These are phyloP conservation scores for Gambusia holbrooki DNA, from an alignment of 2,113 vertebrate genomes.

Conservation along the genomic window DNA sequence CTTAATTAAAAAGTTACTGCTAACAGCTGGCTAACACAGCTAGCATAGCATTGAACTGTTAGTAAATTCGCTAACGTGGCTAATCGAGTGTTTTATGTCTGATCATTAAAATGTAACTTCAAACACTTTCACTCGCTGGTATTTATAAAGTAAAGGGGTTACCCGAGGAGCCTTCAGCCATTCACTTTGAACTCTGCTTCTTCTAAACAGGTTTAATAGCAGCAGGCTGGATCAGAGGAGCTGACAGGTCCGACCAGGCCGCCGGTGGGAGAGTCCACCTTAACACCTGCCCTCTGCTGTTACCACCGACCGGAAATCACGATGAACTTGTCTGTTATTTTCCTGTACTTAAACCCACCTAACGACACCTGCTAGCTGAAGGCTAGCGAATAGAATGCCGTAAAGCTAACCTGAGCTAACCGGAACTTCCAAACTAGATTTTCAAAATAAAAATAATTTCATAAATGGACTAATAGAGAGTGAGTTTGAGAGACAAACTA, in stretches of 20 bases:
- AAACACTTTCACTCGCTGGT: neutral
- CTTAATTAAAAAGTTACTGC: neutral
- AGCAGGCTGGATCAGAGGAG: neutral
- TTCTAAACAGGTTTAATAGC: slow-evolving; percentile 20
- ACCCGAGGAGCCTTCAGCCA: slow-evolving; percentile 75
- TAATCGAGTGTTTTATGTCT: too few relatives aligned
- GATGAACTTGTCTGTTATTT: neutral
- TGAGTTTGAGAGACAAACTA: too few relatives aligned
- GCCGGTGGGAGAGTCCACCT: too few relatives aligned
- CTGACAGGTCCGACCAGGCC: slow-evolving; percentile 15
- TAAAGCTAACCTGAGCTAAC: neutral
- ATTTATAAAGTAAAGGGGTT: slow-evolving; percentile 6
- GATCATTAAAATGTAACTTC: neutral
- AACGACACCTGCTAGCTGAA: slow-evolving; percentile 21
- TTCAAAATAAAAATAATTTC: slow-evolving; percentile 39
- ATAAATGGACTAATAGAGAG: too few relatives aligned
- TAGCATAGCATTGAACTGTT: neutral
- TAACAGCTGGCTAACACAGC: slow-evolving; percentile 8
- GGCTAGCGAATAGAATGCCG: slow-evolving; percentile 16
- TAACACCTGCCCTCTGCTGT: neutral
- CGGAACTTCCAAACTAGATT: slow-evolving; percentile 31
- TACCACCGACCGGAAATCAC: neutral
- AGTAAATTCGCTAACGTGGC: neutral
- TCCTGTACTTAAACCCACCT: neutral
- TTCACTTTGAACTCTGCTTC: slow-evolving; percentile 38